Percentiles rank a stretch among this genome's conserved stretches.
Evolutionary conservation across 2,113 vertebrate species (phyloP).

Genomic region (Dissostichus mawsoni): DNA sequence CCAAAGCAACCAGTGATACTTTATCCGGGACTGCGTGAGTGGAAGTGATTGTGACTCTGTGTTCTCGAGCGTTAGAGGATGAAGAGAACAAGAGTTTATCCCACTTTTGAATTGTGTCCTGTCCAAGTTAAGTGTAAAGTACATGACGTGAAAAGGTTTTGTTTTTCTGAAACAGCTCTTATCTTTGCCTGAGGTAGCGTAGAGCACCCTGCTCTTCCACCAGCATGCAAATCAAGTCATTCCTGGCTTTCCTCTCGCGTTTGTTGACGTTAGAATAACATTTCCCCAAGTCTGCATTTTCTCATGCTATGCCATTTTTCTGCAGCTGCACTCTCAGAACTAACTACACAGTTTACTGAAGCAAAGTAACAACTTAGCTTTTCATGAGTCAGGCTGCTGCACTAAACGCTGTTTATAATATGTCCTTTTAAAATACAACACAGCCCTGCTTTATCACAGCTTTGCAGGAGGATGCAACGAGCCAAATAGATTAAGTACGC

Average conservation of each 20-base stretch:
- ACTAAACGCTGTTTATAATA: constrained; percentile 14
- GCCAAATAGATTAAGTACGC: constrained; percentile 17
- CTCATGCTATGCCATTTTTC: background rate
- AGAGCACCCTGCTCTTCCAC: background rate
- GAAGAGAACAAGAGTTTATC: background rate
- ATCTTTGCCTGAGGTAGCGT: background rate
- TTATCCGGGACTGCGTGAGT: constrained; percentile 1
- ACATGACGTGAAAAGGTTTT: background rate
- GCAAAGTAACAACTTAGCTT: constrained; percentile 14
- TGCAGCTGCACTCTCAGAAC: background rate
- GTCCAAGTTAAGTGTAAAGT: background rate
- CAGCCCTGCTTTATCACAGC: background rate
- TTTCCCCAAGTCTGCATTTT: constrained; percentile 2
- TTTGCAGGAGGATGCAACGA: background rate
- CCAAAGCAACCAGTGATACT: background rate
- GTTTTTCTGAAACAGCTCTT: background rate
- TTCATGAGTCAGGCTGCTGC: constrained; percentile 18
- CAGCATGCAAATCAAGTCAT: background rate
- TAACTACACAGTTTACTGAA: background rate
- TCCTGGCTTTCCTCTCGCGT: background rate
- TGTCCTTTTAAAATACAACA: constrained; percentile 18
- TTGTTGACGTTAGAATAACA: background rate
- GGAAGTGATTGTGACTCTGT: background rate
- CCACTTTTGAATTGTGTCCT: background rate
- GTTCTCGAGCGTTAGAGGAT: background rate